Evolutionary conservation across 2,888 invertebrate species (phyloP).

Genomic region (Pharmacophagus antenor): DNA sequence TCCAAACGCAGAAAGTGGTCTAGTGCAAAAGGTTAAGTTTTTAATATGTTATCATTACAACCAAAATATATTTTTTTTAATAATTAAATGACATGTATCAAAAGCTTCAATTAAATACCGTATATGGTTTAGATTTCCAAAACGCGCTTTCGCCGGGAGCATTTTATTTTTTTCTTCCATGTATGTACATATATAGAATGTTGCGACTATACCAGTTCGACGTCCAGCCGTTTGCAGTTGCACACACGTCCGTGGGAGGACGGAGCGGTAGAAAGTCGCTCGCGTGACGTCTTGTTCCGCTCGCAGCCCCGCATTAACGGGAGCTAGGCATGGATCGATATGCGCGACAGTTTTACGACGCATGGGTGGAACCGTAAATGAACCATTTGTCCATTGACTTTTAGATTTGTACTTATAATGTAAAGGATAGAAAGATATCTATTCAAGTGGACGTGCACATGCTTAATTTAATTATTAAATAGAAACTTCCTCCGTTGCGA

Average conservation of each 20-base stretch:
- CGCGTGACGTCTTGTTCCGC: conserved; percentile 27
- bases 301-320: conserved; percentile 19
- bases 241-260: conserved; percentile 22
- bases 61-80: neutral
- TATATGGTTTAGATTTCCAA: conserved; percentile 4
- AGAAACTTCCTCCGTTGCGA: too few species aligned
- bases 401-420: neutral
- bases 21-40: too few species aligned
- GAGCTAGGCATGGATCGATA: conserved; percentile 19
- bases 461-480: too few species aligned
- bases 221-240: conserved; percentile 11
- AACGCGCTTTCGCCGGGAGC: conserved; percentile 26
- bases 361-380: neutral
- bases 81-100: neutral
- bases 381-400: neutral
- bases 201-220: conserved; percentile 15
- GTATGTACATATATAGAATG: conserved; percentile 14
- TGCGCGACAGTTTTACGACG: conserved; percentile 19
- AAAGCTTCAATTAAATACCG: neutral
- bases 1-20: too few species aligned
- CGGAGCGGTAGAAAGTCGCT: conserved; percentile 25
- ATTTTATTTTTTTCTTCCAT: conserved; percentile 15
- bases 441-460: neutral
- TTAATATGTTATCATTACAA: too few species aligned
- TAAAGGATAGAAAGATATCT: neutral